Evolutionary conservation across 2,113 vertebrate genomes (phyloP).

Genomic region (Xiphias gladius): DNA sequence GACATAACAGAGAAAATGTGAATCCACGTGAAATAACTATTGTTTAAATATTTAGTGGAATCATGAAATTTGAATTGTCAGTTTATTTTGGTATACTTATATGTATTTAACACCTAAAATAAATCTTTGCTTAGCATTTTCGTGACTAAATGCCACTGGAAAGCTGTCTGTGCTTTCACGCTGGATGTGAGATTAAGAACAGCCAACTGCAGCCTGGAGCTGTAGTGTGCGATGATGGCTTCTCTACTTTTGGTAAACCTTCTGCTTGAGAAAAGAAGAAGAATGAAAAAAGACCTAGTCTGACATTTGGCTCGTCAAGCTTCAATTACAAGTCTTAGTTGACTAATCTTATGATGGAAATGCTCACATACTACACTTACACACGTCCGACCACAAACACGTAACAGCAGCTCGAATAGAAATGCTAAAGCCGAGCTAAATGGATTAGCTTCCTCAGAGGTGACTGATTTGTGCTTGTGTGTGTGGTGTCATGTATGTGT

Average conservation of each 20-base stretch:
- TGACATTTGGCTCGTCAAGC: constrained; percentile 49
- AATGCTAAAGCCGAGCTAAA: constrained; percentile 42
- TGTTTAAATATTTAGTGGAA: background rate
- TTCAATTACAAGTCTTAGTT: constrained; percentile 59
- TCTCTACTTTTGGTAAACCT: constrained; percentile 38
- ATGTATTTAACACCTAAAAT: constrained; percentile 10
- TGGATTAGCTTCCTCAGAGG: constrained; percentile 59
- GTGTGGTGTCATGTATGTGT: constrained; percentile 21
- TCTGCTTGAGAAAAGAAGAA: too few relatives aligned
- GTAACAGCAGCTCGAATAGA: constrained; percentile 13
- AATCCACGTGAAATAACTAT: background rate
- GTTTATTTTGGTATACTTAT: constrained; percentile 13
- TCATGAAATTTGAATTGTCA: constrained; percentile 18
- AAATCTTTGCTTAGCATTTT: constrained; percentile 22
- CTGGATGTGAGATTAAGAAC: too few relatives aligned
- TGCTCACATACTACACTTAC: constrained; percentile 30
- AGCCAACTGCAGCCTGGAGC: constrained; percentile 19
- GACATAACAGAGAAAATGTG: background rate
- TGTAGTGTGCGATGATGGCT: constrained; percentile 43
- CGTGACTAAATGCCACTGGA: constrained; percentile 40
- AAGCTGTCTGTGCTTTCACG: background rate
- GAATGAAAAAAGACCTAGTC: constrained; percentile 12
- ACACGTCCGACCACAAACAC: constrained; percentile 28
- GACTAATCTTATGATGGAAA: constrained; percentile 56
- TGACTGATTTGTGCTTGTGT: constrained; percentile 1